These are phyloP conservation scores for Limonius californicus DNA, from an alignment of 1,140 invertebrate genomes.

Conservation along the genomic window DNA sequence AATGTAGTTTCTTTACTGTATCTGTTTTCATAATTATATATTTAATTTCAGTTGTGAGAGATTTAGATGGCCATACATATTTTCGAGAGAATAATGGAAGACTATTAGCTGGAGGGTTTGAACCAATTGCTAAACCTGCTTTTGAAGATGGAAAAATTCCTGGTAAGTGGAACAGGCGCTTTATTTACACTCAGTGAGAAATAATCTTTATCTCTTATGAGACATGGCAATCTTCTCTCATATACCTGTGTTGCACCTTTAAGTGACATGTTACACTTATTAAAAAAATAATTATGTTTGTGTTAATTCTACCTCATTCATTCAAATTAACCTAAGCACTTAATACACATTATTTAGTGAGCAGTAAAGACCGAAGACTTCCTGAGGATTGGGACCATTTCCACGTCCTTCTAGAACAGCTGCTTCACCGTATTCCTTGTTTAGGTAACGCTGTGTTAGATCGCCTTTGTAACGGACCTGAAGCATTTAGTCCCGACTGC, in stretches of 20 bases:
- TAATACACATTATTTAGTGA: slow-evolving; percentile 40
- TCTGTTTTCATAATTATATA: too few relatives aligned
- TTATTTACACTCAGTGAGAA: slow-evolving; percentile 1
- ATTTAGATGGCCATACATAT: slow-evolving; percentile 87
- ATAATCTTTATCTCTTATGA: too few relatives aligned
- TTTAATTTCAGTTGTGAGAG: slow-evolving; percentile 74
- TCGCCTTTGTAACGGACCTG: slow-evolving; percentile 80
- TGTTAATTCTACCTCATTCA: too few relatives aligned
- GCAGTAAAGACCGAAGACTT: slow-evolving; percentile 57
- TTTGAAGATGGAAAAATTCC: slow-evolving; percentile 74
- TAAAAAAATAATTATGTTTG: too few relatives aligned
- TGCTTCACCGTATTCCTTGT: slow-evolving; percentile 78
- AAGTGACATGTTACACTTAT: too few relatives aligned
- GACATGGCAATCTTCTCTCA: too few relatives aligned
- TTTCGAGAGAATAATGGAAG: slow-evolving; percentile 77
- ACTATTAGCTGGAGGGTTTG: slow-evolving; percentile 82
- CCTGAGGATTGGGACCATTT: slow-evolving; percentile 96
- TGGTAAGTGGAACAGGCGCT: slow-evolving; percentile 41
- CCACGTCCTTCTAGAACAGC: slow-evolving; percentile 79
- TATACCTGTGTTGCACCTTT: too few relatives aligned
- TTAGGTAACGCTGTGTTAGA: slow-evolving; percentile 70
- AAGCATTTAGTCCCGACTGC: slow-evolving; percentile 92
- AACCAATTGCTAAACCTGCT: slow-evolving; percentile 82
- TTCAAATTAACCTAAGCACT: too few relatives aligned
- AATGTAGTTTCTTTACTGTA: too few relatives aligned